Evolutionary conservation across 2,888 invertebrate genomes (phyloP).

Genomic region (Eurytoma adleriae): DNA sequence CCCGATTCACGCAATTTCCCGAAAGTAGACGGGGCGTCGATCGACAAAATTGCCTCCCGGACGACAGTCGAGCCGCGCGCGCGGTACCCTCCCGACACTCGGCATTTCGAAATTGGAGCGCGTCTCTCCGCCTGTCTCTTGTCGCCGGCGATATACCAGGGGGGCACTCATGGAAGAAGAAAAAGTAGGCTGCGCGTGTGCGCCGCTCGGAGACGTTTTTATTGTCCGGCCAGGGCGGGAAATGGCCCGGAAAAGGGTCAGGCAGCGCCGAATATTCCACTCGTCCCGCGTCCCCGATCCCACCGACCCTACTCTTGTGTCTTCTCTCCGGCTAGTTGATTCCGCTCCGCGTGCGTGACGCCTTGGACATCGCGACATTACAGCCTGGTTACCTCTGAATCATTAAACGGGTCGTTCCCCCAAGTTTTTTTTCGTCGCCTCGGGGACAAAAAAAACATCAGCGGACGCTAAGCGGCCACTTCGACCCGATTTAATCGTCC

Average conservation of each 20-base stretch:
- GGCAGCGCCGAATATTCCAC: neutral
- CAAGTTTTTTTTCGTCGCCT: neutral
- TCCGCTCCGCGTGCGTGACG: neutral
- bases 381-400: neutral
- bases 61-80: slow-evolving; percentile 22
- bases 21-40: neutral
- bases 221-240: neutral
- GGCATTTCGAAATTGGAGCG: slow-evolving; percentile 40
- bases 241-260: slow-evolving; percentile 25
- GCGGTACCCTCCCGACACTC: slow-evolving; percentile 11
- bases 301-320: neutral
- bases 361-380: neutral
- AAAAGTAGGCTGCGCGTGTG: slow-evolving; percentile 18
- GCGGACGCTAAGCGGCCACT: neutral
- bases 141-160: neutral
- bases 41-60: slow-evolving; percentile 30
- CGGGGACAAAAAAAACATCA: neutral
- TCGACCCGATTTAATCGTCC: neutral
- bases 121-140: slow-evolving; percentile 8
- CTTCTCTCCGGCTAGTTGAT: neutral
- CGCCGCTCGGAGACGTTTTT: neutral
- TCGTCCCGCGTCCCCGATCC: slow-evolving; percentile 4
- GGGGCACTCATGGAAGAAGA: neutral
- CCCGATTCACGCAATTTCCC: slow-evolving; percentile 39
- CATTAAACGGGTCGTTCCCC: neutral